phyloP scores from a whole-genome alignment of 2,113 vertebrate genomes.

The Rissa tridactyla region DNA sequence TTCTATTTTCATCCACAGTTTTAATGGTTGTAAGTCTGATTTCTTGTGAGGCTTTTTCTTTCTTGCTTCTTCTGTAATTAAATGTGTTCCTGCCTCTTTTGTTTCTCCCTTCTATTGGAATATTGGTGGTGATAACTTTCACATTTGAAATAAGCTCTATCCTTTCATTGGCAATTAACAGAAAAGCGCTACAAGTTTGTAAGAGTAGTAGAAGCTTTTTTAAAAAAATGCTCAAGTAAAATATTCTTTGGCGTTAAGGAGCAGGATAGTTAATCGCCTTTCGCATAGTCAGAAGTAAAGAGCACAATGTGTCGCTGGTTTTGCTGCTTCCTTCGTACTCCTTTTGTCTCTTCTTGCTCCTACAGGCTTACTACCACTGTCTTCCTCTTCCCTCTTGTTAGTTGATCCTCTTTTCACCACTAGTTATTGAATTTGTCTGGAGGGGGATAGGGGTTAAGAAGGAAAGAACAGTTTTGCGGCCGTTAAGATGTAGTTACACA shows the following conservation, averaged over 20 bases:
- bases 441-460: background rate
- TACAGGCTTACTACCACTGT: background rate
- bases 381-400: background rate
- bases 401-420: background rate
- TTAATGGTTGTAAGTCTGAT: background rate
- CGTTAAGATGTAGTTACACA: background rate
- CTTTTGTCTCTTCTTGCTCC: background rate
- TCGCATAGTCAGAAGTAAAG: background rate
- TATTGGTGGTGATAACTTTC: background rate
- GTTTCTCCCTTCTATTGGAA: background rate
- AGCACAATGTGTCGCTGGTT: background rate
- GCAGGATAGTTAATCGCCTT: background rate
- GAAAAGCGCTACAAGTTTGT: background rate
- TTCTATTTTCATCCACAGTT: background rate
- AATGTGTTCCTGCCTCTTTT: background rate
- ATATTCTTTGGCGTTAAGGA: background rate
- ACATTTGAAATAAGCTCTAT: background rate
- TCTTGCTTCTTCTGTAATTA: background rate
- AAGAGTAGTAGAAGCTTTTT: background rate
- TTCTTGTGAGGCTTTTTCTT: background rate
- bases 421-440: background rate
- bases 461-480: background rate
- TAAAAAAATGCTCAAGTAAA: background rate
- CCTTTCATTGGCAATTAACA: background rate
- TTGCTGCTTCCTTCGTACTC: background rate